Base-by-base conservation (phyloP, 1,140 invertebrate genomes). In the Archegozetes longisetosus region DNA sequence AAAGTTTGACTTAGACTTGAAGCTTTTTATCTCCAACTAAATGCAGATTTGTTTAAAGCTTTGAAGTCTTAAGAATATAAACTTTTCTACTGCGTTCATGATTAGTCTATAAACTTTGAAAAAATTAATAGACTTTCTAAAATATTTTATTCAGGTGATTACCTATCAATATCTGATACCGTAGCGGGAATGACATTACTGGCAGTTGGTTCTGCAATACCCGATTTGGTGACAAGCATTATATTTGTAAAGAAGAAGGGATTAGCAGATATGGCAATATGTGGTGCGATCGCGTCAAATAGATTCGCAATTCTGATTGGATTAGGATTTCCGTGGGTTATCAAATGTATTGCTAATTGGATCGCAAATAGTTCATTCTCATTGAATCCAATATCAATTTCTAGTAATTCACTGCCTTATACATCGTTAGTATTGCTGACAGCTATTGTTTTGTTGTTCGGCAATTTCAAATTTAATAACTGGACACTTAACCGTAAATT, bases 241-340 rank as follows among this genome's bases (percentile, higher is more conserved):
- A 63, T 65, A 12, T 60, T 65, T 12, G 62, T 65, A 3, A 64
- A 61, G 52, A 65, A 58, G 17, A 62, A 24, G 61, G 64, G 62
- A n/a, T 51, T 62, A 58, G 76, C 75, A 4, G 70, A 75, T 29
- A 88, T 90, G 77, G 85, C 84, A 0, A 83, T 90, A 50, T 86
- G 84, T 4, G 88, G 88, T 65, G 83, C 85, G 0, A 68, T 89
- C 3, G 86, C 86, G 0, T 84, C 84, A 0, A 89, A 88, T 65
- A 86, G 85, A 0, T 73, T 90, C 66, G 85, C 87, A 58, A 87
- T 89, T 55, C 68, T 89, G 0, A 74, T 89, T n/a, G 87, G 85
- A 14, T 71, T 90, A 14, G 84, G 85, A 2, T 66, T 88, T 14
- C 86, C 86, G 0, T 90, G 86, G 87, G 32, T 17, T 40, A 6